Evolutionary conservation across 2,888 invertebrate species (phyloP), one percentile per base, ranked within the genome.

Genomic region (Ennomos fuscantarius): DNA sequence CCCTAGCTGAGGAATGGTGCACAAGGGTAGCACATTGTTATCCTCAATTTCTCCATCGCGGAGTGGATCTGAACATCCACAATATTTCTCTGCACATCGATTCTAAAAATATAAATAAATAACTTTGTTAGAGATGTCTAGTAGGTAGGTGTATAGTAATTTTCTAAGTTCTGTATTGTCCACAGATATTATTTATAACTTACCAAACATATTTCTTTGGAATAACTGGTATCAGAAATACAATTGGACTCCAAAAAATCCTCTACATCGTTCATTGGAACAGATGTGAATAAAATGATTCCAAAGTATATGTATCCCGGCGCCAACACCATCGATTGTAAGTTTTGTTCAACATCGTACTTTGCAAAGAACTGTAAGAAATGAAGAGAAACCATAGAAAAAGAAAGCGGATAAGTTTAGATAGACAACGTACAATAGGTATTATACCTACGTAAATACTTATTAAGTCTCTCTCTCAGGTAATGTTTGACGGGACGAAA

Each of bases 21-120:
- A 91, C 0, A 65, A 55, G 0, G 81, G 79, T 1, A 73, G 64
- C 0, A 46, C 10, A 1, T 45, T 55, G 0, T 39, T 10, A 8
- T 56, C 51, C 1, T 59, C 41, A 2, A 15, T 2, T 0, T 24
- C 42, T 0, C 50, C 41, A 1, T 54, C 57, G 1, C 66, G 63
- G 6, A 81, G 60, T 0, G 87, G 85, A 47, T 89, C 84, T 0
- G 73, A 70, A 53, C 91, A 91, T 0, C 86, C 82, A 60, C 90
- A 91, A 2, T 62, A 57, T 8, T 47, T 62, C 59, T 90, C 88
- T 10, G 72, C 77, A 62, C 89, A 90, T 50, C 70, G 65, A 0
- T 70, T 50, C 90, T 90, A 63, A 5, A 72, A 78, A 53, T 1
- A 33, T 47, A 9, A 43, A 32, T 11, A 11, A 8, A 52, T 42